phyloP scores from a whole-genome alignment of 2,888 invertebrate species.

The Liopterus haemorrhoidalis region DNA sequence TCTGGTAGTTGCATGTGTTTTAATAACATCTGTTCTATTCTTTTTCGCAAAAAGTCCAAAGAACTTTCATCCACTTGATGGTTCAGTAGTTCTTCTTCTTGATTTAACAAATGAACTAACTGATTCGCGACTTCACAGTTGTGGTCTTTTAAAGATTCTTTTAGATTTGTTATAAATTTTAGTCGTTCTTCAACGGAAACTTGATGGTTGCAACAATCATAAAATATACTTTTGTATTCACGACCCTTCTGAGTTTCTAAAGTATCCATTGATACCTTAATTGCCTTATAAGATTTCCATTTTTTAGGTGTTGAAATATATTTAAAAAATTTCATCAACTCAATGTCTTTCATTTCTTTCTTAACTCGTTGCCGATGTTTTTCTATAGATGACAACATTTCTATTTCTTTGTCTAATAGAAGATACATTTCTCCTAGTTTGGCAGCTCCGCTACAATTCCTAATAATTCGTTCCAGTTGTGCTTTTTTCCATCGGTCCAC shows the following conservation, averaged over 20 bases:
- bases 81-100: constrained; percentile 64
- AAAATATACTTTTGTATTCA: constrained; percentile 67
- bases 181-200: constrained; percentile 60
- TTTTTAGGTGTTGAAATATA: constrained; percentile 65
- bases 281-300: constrained; percentile 65
- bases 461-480: constrained; percentile 58
- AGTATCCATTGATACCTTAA: constrained; percentile 71
- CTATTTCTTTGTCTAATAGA: constrained; percentile 68
- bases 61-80: constrained; percentile 55
- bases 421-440: constrained; percentile 65
- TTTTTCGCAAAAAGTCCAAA: constrained; percentile 59
- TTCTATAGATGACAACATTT: constrained; percentile 63
- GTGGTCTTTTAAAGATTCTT: constrained; percentile 58
- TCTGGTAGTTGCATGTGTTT: constrained; percentile 55
- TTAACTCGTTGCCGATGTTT: constrained; percentile 57
- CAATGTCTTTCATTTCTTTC: constrained; percentile 55
- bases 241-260: constrained; percentile 72
- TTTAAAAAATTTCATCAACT: constrained; percentile 58
- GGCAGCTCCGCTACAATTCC: constrained; percentile 59
- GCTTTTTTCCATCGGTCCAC: constrained; percentile 62
- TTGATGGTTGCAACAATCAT: constrained; percentile 56
- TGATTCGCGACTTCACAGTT: constrained; percentile 53
- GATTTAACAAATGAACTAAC: constrained; percentile 59
- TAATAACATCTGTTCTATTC: constrained; percentile 55
- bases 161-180: constrained; percentile 63